These are phyloP conservation scores for Colius striatus DNA, from an alignment of 2,113 vertebrate species.

Conservation along the genomic window DNA sequence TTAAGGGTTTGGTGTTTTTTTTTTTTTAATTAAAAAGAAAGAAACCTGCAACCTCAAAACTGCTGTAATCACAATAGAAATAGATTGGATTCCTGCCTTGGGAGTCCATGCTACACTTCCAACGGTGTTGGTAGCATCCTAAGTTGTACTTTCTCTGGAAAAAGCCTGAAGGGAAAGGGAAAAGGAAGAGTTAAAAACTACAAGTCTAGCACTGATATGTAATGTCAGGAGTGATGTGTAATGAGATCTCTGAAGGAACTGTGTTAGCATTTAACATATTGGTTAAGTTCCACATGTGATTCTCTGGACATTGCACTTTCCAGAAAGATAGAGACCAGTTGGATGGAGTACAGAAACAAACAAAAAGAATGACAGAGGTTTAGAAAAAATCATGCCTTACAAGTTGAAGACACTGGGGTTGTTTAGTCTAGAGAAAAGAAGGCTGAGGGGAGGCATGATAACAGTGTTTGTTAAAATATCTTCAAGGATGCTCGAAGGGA, in stretches of 20 bases:
- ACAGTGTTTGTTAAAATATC: slow-evolving; percentile 12
- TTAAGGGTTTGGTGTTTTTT: too few relatives aligned
- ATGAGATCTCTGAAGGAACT: neutral
- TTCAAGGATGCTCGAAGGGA: neutral
- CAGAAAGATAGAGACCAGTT: neutral
- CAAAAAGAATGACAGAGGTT: neutral
- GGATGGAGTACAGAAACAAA: slow-evolving; percentile 5
- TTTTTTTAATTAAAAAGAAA: neutral
- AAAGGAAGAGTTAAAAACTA: neutral
- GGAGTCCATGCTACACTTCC: neutral
- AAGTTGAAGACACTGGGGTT: slow-evolving; percentile 9
- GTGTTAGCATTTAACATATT: neutral
- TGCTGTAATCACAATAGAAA: neutral
- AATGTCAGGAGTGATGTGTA: neutral
- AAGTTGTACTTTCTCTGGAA: neutral
- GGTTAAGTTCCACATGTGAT: neutral
- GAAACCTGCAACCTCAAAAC: neutral
- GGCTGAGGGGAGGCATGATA: neutral
- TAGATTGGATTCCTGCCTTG: neutral
- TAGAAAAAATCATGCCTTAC: neutral
- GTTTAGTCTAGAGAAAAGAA: slow-evolving; percentile 59
- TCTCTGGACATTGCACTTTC: neutral
- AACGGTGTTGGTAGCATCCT: neutral
- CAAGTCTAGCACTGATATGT: neutral
- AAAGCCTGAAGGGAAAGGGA: neutral